Evolutionary conservation across 2,888 invertebrate species (phyloP).

Genomic region (Meloe dianella): DNA sequence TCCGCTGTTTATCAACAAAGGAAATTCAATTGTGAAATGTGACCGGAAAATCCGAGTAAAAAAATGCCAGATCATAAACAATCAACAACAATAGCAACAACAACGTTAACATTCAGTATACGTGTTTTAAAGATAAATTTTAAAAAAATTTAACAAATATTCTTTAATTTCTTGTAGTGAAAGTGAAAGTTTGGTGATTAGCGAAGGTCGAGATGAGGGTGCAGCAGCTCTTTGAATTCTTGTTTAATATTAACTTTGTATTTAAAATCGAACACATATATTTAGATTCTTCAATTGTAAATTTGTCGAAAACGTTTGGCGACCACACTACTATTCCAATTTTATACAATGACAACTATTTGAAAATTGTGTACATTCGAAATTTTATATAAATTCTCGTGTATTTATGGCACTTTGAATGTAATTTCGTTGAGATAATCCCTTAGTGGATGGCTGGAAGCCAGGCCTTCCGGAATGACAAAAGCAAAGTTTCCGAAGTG

Average conservation of each 20-base stretch:
- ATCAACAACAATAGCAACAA: not conserved
- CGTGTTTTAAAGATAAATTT: not conserved
- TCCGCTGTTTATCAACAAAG: not conserved
- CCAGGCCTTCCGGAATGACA: conserved; percentile 10
- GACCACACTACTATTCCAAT: conserved; percentile 6
- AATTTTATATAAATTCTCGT: conserved; percentile 6
- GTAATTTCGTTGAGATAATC: conserved; percentile 7
- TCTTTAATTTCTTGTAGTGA: not conserved
- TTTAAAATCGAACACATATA: not conserved
- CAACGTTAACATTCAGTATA: not conserved
- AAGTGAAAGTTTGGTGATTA: conserved; percentile 1
- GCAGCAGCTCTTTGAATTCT: not conserved
- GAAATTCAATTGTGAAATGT: not conserved
- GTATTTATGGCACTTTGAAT: conserved; percentile 6
- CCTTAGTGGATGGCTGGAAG: conserved; percentile 4
- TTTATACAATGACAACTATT: not conserved
- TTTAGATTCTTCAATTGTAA: not conserved
- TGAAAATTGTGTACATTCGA: not conserved
- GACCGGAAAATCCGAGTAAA: not conserved
- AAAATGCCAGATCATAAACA: not conserved
- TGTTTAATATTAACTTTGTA: not conserved
- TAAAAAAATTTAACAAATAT: not conserved
- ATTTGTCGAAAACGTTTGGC: conserved; percentile 1
- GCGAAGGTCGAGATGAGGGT: conserved; percentile 2
- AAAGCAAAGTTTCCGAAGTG: conserved; percentile 8